These are phyloP conservation scores for Piscicola geometra DNA, from an alignment of 2,888 invertebrate species.

Conservation along the genomic window DNA sequence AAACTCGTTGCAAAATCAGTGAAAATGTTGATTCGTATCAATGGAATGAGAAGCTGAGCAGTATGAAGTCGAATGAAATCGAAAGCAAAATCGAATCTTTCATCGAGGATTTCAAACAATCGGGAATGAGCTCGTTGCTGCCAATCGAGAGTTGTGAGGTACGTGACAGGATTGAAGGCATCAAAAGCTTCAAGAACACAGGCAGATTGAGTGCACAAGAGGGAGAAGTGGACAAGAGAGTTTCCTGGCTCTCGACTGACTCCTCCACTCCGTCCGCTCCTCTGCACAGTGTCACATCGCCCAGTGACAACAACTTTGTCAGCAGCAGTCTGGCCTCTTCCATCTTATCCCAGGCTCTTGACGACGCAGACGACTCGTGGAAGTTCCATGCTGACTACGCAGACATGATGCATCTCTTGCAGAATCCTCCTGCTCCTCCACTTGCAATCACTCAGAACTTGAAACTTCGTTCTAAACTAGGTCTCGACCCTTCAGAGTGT, in stretches of 20 bases:
- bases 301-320: conserved; percentile 33
- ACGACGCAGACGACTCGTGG: neutral
- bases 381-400: conserved; percentile 5
- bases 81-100: conserved; percentile 37
- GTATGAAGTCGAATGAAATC: conserved; percentile 17
- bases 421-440: neutral
- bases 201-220: neutral
- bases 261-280: conserved; percentile 34
- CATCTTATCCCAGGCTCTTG: conserved; percentile 26
- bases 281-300: conserved; percentile 36
- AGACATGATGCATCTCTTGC: neutral
- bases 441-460: too few species aligned
- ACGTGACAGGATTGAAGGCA: conserved; percentile 4
- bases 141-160: neutral
- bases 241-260: conserved; percentile 28
- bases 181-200: neutral
- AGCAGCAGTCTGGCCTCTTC: conserved; percentile 38
- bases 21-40: neutral
- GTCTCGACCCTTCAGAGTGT: too few species aligned
- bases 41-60: neutral
- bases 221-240: neutral
- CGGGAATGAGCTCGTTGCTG: neutral
- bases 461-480: too few species aligned
- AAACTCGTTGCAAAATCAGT: neutral
- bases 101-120: conserved; percentile 35